Percentiles rank a stretch among this genome's conserved stretches.
phyloP scores from a whole-genome alignment of 2,888 invertebrate genomes.

The Cheilosia variabilis region DNA sequence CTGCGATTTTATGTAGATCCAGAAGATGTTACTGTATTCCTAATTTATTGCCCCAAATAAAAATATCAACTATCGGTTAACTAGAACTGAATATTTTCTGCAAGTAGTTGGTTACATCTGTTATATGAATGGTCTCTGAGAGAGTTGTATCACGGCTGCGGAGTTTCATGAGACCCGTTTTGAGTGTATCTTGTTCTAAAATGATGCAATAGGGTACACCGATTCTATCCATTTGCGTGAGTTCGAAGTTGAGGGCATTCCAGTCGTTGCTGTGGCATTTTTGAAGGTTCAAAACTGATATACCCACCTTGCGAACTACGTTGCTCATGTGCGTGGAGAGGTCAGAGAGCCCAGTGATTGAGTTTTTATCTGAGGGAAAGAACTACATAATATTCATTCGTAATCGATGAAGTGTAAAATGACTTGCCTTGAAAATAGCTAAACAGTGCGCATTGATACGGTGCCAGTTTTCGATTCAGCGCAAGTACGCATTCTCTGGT shows the following conservation, averaged over 20 bases:
- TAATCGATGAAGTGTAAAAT: neutral
- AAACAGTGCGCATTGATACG: constrained; percentile 90
- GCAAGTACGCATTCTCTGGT: constrained; percentile 82
- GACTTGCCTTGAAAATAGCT: constrained; percentile 83
- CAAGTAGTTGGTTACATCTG: constrained; percentile 87
- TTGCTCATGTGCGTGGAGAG: constrained; percentile 85
- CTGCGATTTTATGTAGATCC: constrained; percentile 86
- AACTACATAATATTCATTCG: neutral
- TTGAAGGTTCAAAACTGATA: constrained; percentile 82
- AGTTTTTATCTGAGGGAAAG: constrained; percentile 77
- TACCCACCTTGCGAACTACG: constrained; percentile 84
- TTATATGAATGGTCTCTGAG: constrained; percentile 89
- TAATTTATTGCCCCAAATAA: constrained; percentile 64
- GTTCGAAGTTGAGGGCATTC: constrained; percentile 80
- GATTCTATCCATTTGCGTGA: constrained; percentile 85
- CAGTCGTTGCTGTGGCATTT: constrained; percentile 75
- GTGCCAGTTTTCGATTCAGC: constrained; percentile 88
- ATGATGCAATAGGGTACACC: constrained; percentile 90
- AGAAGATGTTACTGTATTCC: constrained; percentile 4
- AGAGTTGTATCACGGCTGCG: constrained; percentile 88
- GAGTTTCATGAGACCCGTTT: constrained; percentile 88
- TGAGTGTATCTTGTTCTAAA: constrained; percentile 88
- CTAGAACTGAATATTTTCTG: constrained; percentile 84
- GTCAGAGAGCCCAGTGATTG: constrained; percentile 84
- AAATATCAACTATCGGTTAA: constrained; percentile 51